Conservation (phyloP, 2,797 vertebrate genomes). For the Austrolebias charrua region DNA sequence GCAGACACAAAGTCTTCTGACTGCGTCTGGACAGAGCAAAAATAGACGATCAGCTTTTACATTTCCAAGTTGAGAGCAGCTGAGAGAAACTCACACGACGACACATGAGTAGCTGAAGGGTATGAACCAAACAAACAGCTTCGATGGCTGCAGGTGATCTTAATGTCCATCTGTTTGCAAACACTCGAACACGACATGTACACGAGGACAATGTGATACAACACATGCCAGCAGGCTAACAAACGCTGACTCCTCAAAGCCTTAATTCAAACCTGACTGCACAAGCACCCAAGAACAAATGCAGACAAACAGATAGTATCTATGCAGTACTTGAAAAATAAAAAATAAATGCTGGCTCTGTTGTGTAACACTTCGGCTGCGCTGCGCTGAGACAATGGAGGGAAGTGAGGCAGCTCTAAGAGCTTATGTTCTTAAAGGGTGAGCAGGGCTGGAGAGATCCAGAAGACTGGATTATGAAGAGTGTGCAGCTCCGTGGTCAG, state of each 20-base stretch:
- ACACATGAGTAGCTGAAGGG: background rate
- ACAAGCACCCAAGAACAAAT: slow-evolving; percentile 8
- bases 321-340: background rate
- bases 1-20: slow-evolving; percentile 33
- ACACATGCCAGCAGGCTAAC: slow-evolving; percentile 29
- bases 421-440: slow-evolving; percentile 18
- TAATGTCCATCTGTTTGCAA: slow-evolving; percentile 30
- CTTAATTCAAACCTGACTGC: background rate
- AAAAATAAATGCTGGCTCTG: background rate
- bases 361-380: slow-evolving; percentile 42
- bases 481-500: too few species aligned
- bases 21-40: background rate
- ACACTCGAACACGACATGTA: slow-evolving; percentile 22
- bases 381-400: slow-evolving; percentile 22
- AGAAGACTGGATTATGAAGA: slow-evolving; percentile 34
- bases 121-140: slow-evolving; percentile 16
- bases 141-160: slow-evolving; percentile 20
- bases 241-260: slow-evolving; percentile 33
- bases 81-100: background rate
- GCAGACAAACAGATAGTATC: slow-evolving; percentile 8
- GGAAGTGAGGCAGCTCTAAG: slow-evolving; percentile 21
- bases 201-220: slow-evolving; percentile 32
- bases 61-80: slow-evolving; percentile 2
- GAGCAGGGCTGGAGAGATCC: slow-evolving; percentile 14
- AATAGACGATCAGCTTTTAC: slow-evolving; percentile 2